These are phyloP conservation scores for Sanderia malayensis DNA, from an alignment of 30 jellyfish, hydroid and myxozoan species.

Conservation along the genomic window DNA sequence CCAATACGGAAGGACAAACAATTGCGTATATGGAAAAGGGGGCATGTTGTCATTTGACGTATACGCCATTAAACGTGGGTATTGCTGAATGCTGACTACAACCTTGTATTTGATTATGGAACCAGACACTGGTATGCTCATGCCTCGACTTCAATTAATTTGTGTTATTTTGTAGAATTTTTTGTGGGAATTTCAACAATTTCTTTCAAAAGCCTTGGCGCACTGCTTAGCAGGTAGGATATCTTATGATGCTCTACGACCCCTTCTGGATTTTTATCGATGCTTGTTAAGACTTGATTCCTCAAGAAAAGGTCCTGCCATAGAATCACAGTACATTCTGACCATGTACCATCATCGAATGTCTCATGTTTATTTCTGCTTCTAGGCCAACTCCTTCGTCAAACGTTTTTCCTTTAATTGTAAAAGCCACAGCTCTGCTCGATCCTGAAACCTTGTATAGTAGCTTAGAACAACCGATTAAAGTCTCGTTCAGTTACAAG, in stretches of 20 bases:
- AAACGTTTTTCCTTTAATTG: background rate
- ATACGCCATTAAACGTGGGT: conserved; percentile 68
- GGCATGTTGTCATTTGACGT: conserved; percentile 85
- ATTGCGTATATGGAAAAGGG: conserved; percentile 83
- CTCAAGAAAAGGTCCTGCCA: too few species aligned
- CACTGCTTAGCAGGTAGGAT: conserved; percentile 27
- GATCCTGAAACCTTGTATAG: background rate
- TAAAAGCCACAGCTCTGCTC: background rate
- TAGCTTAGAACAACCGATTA: background rate
- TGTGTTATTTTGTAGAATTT: conserved; percentile 50
- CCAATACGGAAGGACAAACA: conserved; percentile 69
- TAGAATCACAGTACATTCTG: too few species aligned
- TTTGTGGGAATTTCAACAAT: conserved; percentile 60
- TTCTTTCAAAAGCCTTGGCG: conserved; percentile 38
- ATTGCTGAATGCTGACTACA: too few species aligned
- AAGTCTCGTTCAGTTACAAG: background rate
- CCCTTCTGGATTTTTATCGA: too few species aligned
- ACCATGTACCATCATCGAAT: too few species aligned
- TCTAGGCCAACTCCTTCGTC: background rate
- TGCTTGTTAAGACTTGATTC: too few species aligned
- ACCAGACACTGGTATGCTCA: too few species aligned
- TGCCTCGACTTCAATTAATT: too few species aligned
- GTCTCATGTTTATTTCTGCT: background rate
- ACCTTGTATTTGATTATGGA: too few species aligned
- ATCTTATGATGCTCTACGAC: too few species aligned